Percentiles rank a stretch among this genome's conserved stretches.
phyloP scores from a whole-genome alignment of 2,888 invertebrate genomes.

The Corythucha ciliata region DNA sequence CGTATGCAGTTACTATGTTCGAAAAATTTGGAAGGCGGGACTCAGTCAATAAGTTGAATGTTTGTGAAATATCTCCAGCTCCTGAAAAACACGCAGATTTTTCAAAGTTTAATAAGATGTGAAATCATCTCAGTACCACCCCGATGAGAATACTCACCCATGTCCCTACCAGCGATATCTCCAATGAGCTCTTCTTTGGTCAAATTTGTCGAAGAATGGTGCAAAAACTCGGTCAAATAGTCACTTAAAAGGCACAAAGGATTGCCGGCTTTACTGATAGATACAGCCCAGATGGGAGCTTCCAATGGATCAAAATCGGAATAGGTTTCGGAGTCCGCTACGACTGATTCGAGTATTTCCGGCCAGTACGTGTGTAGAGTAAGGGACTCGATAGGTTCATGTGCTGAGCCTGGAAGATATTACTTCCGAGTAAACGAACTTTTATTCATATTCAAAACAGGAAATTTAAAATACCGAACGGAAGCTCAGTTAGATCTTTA shows the following conservation, averaged over 20 bases:
- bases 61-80: conserved; percentile 40
- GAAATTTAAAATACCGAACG: conserved; percentile 56
- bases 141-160: conserved; percentile 4
- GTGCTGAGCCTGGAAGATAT: conserved; percentile 12
- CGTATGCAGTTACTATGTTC: conserved; percentile 49
- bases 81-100: too few species aligned
- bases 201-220: conserved; percentile 45
- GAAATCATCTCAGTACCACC: too few species aligned
- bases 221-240: conserved; percentile 60
- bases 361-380: conserved; percentile 61
- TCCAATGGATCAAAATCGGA: conserved; percentile 76
- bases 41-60: conserved; percentile 61
- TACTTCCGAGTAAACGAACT: not conserved
- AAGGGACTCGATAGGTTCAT: conserved; percentile 19
- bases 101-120: too few species aligned
- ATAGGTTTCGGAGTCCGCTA: conserved; percentile 78
- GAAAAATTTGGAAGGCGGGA: conserved; percentile 59
- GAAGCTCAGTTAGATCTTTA: conserved; percentile 51
- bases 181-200: conserved; percentile 49
- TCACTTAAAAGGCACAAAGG: conserved; percentile 69
- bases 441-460: conserved; percentile 46
- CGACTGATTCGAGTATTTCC: conserved; percentile 69
- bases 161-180: conserved; percentile 39
- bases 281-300: conserved; percentile 69
- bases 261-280: conserved; percentile 55